These are phyloP conservation scores for Alca torda DNA, from an alignment of 2,797 vertebrate genomes.

Conservation along the genomic window DNA sequence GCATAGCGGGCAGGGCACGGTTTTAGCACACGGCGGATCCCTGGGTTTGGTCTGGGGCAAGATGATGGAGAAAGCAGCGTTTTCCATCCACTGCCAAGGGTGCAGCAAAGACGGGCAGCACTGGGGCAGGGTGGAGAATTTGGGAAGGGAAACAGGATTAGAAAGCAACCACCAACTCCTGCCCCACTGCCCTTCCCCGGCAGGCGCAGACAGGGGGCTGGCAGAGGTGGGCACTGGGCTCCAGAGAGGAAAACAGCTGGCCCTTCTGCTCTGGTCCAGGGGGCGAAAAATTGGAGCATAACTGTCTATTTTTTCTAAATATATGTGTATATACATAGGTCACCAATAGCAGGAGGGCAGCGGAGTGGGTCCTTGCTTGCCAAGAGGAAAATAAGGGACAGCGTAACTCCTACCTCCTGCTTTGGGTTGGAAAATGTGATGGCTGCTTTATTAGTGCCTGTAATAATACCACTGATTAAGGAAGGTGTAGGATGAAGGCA, in stretches of 20 bases:
- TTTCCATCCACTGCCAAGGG: background rate
- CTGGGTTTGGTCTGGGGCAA: accelerated
- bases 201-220: too few species aligned
- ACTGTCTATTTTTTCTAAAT: background rate
- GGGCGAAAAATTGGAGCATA: background rate
- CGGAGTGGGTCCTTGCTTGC: background rate
- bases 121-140: background rate
- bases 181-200: background rate
- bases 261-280: background rate
- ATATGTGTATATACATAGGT: background rate
- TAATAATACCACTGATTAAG: background rate
- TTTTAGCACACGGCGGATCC: background rate
- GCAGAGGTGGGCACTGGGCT: background rate
- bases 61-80: background rate
- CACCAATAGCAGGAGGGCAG: background rate
- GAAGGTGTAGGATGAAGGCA: background rate
- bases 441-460: background rate
- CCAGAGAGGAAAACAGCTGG: background rate
- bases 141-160: background rate
- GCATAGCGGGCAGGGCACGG: background rate
- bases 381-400: background rate
- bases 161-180: background rate
- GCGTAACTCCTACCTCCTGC: background rate
- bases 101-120: background rate
- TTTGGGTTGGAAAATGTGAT: background rate